phyloP scores from a whole-genome alignment of 1,140 invertebrate genomes.

The Drosophila sechellia region DNA sequence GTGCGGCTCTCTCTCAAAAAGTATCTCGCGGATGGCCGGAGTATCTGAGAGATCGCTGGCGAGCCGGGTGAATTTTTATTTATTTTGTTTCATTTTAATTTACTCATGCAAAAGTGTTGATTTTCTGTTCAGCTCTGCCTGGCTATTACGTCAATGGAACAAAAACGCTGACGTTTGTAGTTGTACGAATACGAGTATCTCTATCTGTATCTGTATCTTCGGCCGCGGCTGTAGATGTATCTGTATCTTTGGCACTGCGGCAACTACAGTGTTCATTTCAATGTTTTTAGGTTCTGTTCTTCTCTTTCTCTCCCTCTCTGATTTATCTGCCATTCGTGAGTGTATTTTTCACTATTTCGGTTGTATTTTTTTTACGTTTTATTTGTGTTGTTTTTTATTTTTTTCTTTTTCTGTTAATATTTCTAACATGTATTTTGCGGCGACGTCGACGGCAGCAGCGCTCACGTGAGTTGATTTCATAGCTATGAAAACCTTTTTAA shows the following conservation, averaged over 20 bases:
- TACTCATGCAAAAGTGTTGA: conserved; percentile 54
- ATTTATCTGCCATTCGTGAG: conserved; percentile 69
- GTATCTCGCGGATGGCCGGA: conserved; percentile 7
- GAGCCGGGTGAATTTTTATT: conserved; percentile 61
- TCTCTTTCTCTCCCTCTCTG: conserved; percentile 44
- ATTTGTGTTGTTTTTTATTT: conserved; percentile 10
- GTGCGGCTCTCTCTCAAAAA: conserved; percentile 6
- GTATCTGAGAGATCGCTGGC: conserved; percentile 51
- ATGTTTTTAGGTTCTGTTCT: conserved; percentile 71
- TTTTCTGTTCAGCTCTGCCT: conserved; percentile 25
- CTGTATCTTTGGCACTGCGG: conserved; percentile 58
- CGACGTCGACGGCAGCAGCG: conserved; percentile 54
- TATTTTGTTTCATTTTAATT: conserved; percentile 77
- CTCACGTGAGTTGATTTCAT: conserved; percentile 76
- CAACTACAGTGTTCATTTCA: conserved; percentile 73
- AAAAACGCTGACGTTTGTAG: conserved; percentile 66
- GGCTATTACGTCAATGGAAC: conserved; percentile 79
- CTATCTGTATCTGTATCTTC: conserved; percentile 39
- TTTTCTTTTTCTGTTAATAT: conserved; percentile 46
- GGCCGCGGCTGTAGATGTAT: conserved; percentile 21
- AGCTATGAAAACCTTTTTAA: conserved; percentile 72
- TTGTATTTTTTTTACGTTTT: conserved; percentile 23
- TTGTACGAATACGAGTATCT: conserved; percentile 32
- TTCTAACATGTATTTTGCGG: conserved; percentile 66
- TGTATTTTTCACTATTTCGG: conserved; percentile 52